A percentile compares a stretch with the other conserved stretches of the same genome.
Conservation (phyloP, 2,113 vertebrate species). For the Danionella cerebrum region DNA sequence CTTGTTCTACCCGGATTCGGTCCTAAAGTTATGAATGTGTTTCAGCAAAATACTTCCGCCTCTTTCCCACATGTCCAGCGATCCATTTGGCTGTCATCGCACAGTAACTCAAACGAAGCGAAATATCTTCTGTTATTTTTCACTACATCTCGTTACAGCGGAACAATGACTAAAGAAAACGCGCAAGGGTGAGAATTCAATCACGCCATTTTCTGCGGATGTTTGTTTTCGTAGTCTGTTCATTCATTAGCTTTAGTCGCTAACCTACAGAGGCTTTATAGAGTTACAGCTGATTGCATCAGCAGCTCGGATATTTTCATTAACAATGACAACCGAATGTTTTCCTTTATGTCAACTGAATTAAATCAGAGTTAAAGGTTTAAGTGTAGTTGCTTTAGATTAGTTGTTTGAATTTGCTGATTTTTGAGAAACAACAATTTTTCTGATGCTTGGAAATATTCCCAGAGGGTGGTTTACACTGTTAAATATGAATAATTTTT, state of each 20-base stretch:
- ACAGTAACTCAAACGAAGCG: not conserved
- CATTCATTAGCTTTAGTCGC: not conserved
- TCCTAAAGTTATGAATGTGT: conserved; percentile 21
- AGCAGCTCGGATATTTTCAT: not conserved
- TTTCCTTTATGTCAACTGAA: no score
- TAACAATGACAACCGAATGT: not conserved
- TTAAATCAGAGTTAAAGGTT: not conserved
- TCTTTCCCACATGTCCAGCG: conserved; percentile 31
- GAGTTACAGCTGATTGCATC: conserved; percentile 38
- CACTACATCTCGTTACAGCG: not conserved
- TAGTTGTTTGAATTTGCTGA: no score
- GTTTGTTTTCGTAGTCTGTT: not conserved
- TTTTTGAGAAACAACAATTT: no score
- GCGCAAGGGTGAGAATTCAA: conserved; percentile 56
- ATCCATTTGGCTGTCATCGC: not conserved
- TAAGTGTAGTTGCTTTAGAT: no score
- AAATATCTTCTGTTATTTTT: not conserved
- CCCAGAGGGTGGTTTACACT: no score
- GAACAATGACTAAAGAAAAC: conserved; percentile 63
- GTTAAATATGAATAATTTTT: no score
- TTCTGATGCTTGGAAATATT: no score
- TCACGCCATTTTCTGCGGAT: not conserved
- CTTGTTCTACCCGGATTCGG: conserved; percentile 48
- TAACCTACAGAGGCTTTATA: not conserved
- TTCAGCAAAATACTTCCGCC: conserved; percentile 43